These are phyloP conservation scores for Malurus leucopterus DNA, from an alignment of 2,797 vertebrate genomes.

Conservation along the genomic window DNA sequence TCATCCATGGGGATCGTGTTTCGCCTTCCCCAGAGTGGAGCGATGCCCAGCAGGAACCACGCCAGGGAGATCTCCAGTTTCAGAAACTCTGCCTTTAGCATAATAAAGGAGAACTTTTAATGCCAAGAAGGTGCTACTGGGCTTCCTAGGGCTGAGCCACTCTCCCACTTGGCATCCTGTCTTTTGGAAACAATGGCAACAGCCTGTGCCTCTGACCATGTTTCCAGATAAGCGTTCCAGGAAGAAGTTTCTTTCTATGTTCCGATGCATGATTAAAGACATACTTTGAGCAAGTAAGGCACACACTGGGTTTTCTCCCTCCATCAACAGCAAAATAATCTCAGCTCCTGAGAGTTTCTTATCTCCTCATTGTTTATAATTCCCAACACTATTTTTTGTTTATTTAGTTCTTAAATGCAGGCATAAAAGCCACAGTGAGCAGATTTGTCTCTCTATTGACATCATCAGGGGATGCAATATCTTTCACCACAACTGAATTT, in stretches of 20 bases:
- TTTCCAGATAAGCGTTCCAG: conserved; percentile 50
- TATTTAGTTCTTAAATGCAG: not conserved
- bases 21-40: not conserved
- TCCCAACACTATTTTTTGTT: not conserved
- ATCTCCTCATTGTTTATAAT: not conserved
- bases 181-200: conserved; percentile 38
- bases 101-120: not conserved
- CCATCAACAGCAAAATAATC: not conserved
- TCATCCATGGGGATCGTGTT: not conserved
- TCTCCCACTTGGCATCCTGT: not conserved
- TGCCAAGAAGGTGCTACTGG: conserved; percentile 13
- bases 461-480: not conserved
- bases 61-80: not conserved
- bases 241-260: conserved; percentile 47
- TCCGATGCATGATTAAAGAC: conserved; percentile 28
- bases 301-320: not conserved
- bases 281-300: not conserved
- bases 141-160: not conserved
- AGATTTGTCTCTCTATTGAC: not conserved
- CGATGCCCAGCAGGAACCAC: not conserved
- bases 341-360: not conserved
- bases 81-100: not conserved
- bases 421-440: not conserved
- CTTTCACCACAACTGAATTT: not conserved
- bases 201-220: not conserved